Evolutionary conservation across 1,140 invertebrate genomes (phyloP).

Genomic region (Sarcophaga bullata): DNA sequence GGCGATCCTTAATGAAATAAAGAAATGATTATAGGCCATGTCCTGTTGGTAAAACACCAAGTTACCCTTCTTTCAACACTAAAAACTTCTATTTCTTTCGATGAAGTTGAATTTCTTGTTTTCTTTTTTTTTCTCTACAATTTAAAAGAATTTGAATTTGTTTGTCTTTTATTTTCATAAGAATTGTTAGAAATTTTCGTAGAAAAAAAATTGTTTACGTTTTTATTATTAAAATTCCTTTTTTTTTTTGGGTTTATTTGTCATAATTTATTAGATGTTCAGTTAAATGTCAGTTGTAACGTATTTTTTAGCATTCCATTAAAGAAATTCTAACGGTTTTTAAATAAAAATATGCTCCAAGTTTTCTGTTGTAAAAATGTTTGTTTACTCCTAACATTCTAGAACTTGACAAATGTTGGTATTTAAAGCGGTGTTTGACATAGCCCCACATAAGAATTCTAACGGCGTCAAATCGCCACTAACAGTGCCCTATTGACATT

Average conservation of each 20-base stretch:
- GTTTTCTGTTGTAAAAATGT: no score
- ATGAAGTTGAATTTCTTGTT: neutral
- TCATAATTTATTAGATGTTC: neutral
- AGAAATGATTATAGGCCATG: conserved; percentile 2
- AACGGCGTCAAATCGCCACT: no score
- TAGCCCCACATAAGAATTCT: no score
- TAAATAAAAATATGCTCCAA: no score
- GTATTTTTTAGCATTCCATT: neutral
- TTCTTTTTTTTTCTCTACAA: neutral
- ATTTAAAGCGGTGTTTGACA: no score
- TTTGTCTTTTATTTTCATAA: neutral
- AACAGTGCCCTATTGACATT: no score
- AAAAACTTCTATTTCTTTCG: neutral
- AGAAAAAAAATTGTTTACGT: neutral
- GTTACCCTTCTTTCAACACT: conserved; percentile 20
- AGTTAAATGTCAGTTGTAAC: neutral
- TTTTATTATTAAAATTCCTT: neutral
- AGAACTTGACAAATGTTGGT: no score
- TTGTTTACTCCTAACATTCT: no score
- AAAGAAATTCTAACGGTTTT: conserved; percentile 9
- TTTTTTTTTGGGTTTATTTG: neutral
- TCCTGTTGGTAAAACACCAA: neutral
- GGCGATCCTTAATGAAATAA: no score
- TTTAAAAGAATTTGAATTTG: neutral
- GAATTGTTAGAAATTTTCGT: neutral